Percentiles rank a stretch among this genome's conserved stretches.
These are phyloP conservation scores for Rallus limicola DNA, from an alignment of 2,113 vertebrate genomes.

Conservation along the genomic window DNA sequence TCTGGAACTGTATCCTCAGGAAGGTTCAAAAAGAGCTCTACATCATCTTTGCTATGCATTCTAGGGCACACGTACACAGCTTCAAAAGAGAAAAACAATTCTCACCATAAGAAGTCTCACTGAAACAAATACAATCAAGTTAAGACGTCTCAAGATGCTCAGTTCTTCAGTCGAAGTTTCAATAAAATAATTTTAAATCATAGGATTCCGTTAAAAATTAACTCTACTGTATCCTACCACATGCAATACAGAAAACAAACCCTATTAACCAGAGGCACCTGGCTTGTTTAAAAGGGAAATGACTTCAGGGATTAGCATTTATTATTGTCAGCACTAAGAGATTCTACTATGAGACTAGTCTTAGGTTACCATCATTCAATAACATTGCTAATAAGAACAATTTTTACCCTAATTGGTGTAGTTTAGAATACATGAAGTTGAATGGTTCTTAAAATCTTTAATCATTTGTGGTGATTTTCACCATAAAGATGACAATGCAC, in stretches of 20 bases:
- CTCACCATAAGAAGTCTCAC: background rate
- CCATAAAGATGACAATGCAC: slow-evolving; percentile 61
- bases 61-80: background rate
- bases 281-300: slow-evolving; percentile 26
- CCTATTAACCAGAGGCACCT: slow-evolving; percentile 6
- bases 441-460: slow-evolving; percentile 52
- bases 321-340: slow-evolving; percentile 35
- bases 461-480: slow-evolving; percentile 70
- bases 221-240: background rate
- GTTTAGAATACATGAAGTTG: slow-evolving; percentile 43
- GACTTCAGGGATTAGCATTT: slow-evolving; percentile 30
- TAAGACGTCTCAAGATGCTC: background rate
- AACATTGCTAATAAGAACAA: slow-evolving; percentile 47
- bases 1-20: background rate
- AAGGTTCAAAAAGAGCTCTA: background rate
- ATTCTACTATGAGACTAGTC: slow-evolving; percentile 25
- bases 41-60: background rate
- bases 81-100: background rate
- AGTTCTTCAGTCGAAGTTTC: background rate
- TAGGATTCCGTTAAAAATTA: background rate
- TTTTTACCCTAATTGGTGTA: slow-evolving; percentile 58
- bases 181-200: too few relatives aligned
- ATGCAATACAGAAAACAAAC: background rate
- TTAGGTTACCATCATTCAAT: slow-evolving; percentile 58
- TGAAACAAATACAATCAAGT: background rate